Base-by-base conservation (phyloP, 2,888 invertebrate species). In the Dexiosoma caninum region DNA sequence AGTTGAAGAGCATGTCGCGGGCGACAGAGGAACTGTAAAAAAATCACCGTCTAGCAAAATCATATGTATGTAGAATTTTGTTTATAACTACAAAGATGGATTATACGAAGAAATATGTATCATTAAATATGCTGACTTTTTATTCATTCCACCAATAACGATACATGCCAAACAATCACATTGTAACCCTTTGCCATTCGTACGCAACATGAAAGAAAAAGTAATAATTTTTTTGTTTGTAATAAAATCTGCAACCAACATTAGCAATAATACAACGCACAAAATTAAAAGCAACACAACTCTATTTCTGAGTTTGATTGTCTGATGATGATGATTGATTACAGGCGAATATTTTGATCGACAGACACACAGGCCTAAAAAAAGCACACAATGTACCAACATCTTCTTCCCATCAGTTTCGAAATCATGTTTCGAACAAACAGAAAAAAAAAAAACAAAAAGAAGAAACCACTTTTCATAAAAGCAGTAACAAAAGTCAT, bases 251-350 rank as follows among this genome's bases (percentile, higher is more conserved):
- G n/a, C 21, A 72, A 66, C 27, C 53, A 53, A 30, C 51, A 46
- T 40, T 27, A 27, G 37, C 23, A 51, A 66, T 27, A 40, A 30
- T 19, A 14, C 27, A 59, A 16, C 40, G 8, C 14, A 42, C n/a
- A 51, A 14, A n/a, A 40, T 32, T 32, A 62, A 35, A 53, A 53
- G 55, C 23, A 23, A 23, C 27, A n/a, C n/a, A n/a, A n/a, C n/a
- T 19, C 12, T 23, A 35, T 16, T 42, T 46, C 40, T 44, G 55
- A 1, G 55, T 49, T 55, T 32, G 53, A 76, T 77, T 77, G 76
- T 69, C 40, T 69, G 59, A 77, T 81, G 81, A 80, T 75, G 79
- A 80, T 81, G 81, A 81, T 81, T 81, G 81, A 81, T 81, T 81
- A 77, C 76, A 62, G 72, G 72, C 60, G 51, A 69, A 72, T 67